Evolutionary conservation across 2,113 vertebrate genomes (phyloP).

Genomic region (Sclerurus mexicanus): DNA sequence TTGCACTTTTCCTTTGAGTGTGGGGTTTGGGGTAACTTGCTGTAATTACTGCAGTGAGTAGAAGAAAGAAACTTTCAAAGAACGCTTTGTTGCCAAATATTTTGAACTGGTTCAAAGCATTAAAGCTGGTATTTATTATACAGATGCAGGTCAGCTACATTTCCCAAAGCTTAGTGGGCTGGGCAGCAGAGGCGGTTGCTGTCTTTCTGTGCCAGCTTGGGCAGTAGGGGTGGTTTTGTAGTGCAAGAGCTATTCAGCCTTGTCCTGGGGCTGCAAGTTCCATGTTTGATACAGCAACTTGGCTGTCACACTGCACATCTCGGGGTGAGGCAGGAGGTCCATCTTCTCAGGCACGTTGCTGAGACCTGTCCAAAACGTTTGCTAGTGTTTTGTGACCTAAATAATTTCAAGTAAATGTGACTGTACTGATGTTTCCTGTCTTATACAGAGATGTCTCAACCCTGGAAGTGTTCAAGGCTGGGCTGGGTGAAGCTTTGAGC

Average conservation of each 20-base stretch:
- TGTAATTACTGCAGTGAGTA: not conserved
- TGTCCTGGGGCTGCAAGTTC: rapidly evolving
- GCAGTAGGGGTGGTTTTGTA: not conserved
- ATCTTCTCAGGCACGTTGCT: not conserved
- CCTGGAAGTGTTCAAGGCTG: not conserved
- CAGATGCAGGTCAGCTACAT: not conserved
- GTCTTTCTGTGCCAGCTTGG: not conserved
- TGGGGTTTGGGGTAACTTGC: not conserved
- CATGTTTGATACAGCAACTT: rapidly evolving
- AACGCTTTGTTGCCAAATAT: not conserved
- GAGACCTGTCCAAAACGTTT: not conserved
- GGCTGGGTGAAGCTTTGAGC: not conserved
- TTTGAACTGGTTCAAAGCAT: not conserved
- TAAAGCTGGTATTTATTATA: not conserved
- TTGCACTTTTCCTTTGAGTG: not conserved
- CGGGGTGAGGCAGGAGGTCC: not conserved
- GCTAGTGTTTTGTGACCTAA: not conserved
- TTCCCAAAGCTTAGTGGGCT: not conserved
- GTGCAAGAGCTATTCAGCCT: not conserved
- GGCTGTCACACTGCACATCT: not conserved
- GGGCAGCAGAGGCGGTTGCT: not conserved
- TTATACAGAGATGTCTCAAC: not conserved
- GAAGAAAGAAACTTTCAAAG: not conserved
- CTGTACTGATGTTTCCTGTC: not conserved
- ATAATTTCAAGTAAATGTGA: not conserved